A percentile compares a stretch with the other conserved stretches of the same genome.
Conservation (phyloP, 2,113 vertebrate genomes). For the Marcusenius ussheri region DNA sequence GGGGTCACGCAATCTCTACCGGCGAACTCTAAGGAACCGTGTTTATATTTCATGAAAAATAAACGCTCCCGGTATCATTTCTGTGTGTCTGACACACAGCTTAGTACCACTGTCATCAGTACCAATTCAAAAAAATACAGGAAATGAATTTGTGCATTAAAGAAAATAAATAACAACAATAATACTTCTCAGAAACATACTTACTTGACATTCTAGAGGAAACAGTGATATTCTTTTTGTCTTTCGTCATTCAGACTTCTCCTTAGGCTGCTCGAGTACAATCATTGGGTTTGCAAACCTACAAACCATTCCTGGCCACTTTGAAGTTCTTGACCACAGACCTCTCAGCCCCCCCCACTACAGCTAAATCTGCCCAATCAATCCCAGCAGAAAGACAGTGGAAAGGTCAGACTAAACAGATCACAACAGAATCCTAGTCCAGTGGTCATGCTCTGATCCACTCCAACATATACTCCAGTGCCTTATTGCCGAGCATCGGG, state of each 20-base stretch:
- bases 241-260: conserved; percentile 1
- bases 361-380: conserved; percentile 40
- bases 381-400: conserved; percentile 54
- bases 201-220: conserved; percentile 46
- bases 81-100: neutral
- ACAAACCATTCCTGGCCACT: conserved; percentile 23
- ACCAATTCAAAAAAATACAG: neutral
- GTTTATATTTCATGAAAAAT: neutral
- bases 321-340: conserved; percentile 42
- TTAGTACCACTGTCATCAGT: neutral
- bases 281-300: conserved; percentile 16
- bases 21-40: neutral
- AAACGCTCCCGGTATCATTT: neutral
- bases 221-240: conserved; percentile 12
- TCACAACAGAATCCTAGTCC: conserved; percentile 51
- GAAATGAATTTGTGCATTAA: conserved; percentile 49
- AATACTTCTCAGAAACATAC: conserved; percentile 56
- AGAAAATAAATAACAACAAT: conserved; percentile 69
- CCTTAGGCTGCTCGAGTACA: conserved; percentile 1
- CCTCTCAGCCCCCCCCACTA: conserved; percentile 41
- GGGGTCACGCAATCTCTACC: neutral
- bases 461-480: conserved; percentile 49
- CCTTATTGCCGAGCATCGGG: conserved; percentile 55
- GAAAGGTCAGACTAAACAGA: conserved; percentile 55
- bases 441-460: conserved; percentile 36